Percentiles rank a stretch among this genome's conserved stretches.
Evolutionary conservation across 2,888 invertebrate species (phyloP).

Genomic region (Eumacrocentrus americanus): DNA sequence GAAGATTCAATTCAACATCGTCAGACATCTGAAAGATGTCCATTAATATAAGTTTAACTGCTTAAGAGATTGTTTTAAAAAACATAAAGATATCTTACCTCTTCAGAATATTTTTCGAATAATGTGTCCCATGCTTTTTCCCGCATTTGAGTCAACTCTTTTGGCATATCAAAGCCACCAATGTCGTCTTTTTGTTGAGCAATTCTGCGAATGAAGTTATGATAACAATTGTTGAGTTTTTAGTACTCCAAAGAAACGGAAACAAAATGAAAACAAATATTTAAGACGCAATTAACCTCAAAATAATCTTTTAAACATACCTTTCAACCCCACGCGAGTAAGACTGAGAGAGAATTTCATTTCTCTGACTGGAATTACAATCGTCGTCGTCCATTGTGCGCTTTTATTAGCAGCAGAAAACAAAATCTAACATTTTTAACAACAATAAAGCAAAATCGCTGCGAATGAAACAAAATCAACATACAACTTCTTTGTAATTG

Average conservation of each 20-base stretch:
- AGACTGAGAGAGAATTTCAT: constrained; percentile 34
- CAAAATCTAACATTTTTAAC: no score
- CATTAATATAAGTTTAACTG: no score
- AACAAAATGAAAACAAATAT: constrained; percentile 19
- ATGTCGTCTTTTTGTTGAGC: constrained; percentile 23
- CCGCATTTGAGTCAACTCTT: constrained; percentile 33
- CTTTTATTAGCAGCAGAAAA: background rate
- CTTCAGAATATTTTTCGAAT: constrained; percentile 42
- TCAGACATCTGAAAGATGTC: constrained; percentile 35
- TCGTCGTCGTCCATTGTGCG: constrained; percentile 22
- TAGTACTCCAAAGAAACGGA: constrained; percentile 20
- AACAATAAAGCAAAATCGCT: no score
- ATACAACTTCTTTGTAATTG: background rate
- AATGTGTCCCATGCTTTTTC: constrained; percentile 41
- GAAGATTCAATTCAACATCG: constrained; percentile 27
- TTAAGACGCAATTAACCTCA: constrained; percentile 32
- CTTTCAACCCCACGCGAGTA: constrained; percentile 35
- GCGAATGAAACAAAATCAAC: no score
- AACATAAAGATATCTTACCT: constrained; percentile 40
- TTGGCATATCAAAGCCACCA: constrained; percentile 28
- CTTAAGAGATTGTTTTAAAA: no score
- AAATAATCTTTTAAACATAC: constrained; percentile 30
- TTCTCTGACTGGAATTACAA: background rate
- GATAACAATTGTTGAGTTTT: no score
- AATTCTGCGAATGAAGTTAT: constrained; percentile 27